These are phyloP conservation scores for Bos taurus DNA, from an alignment of 2,113 vertebrate genomes.

Conservation along the genomic window ARS-UCD2.0 NC_037330.1:81975001-81975500, in stretches of 20 bases:
- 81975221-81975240: background rate
- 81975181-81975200: background rate
- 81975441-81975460: background rate
- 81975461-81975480: background rate
- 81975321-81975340: background rate
- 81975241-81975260: background rate
- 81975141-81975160: background rate
- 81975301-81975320: background rate
- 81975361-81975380: background rate
- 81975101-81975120: background rate
- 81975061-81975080: background rate
- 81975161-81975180: background rate
- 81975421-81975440: background rate
- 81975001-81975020: background rate
- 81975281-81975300: background rate
- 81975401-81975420: background rate
- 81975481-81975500: background rate
- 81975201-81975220: background rate
- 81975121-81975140: background rate
- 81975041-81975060: background rate
- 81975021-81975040: background rate
- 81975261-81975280: background rate
- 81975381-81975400: background rate
- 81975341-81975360: background rate
- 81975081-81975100: background rate